Evolutionary conservation across 1,140 invertebrate species (phyloP).

Genomic region (Ostrea edulis): DNA sequence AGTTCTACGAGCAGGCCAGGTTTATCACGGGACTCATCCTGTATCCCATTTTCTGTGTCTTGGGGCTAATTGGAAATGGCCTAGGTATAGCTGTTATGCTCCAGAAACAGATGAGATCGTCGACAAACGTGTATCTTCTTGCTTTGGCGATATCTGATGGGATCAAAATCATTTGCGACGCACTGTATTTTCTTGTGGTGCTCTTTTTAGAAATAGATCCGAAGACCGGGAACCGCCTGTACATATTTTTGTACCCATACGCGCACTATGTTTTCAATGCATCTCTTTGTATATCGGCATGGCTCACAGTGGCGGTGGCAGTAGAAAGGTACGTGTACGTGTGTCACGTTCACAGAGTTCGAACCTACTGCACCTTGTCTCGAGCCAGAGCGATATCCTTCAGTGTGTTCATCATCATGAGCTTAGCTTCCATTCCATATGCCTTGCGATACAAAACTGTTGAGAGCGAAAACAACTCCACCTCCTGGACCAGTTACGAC

Average conservation of each 20-base stretch:
- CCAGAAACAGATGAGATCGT: conserved; percentile 86
- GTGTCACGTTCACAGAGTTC: conserved; percentile 92
- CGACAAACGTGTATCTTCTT: conserved; percentile 87
- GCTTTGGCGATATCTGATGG: conserved; percentile 88
- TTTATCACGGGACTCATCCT: conserved; percentile 80
- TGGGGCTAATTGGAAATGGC: conserved; percentile 87
- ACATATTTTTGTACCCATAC: conserved; percentile 75
- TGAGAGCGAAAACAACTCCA: conserved; percentile 59
- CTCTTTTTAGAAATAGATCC: conserved; percentile 76
- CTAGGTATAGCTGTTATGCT: conserved; percentile 88
- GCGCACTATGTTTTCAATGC: conserved; percentile 77
- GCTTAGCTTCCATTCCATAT: conserved; percentile 73
- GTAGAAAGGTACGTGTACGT: conserved; percentile 97
- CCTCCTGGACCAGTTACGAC: conserved; percentile 53
- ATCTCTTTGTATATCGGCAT: conserved; percentile 84
- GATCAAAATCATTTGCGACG: conserved; percentile 86
- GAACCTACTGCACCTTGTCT: conserved; percentile 88
- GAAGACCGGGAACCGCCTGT: conserved; percentile 66
- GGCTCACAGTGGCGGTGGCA: conserved; percentile 95
- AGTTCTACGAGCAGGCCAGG: conserved; percentile 72
- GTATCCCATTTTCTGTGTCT: conserved; percentile 85
- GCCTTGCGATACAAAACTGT: conserved; percentile 72
- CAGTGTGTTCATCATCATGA: conserved; percentile 72
- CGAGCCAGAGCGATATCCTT: conserved; percentile 66
- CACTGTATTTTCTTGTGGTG: conserved; percentile 85